A percentile compares a stretch with the other conserved stretches of the same genome.
These are phyloP conservation scores for Apotomis capreana DNA, from an alignment of 2,888 invertebrate species.

Conservation along the genomic window DNA sequence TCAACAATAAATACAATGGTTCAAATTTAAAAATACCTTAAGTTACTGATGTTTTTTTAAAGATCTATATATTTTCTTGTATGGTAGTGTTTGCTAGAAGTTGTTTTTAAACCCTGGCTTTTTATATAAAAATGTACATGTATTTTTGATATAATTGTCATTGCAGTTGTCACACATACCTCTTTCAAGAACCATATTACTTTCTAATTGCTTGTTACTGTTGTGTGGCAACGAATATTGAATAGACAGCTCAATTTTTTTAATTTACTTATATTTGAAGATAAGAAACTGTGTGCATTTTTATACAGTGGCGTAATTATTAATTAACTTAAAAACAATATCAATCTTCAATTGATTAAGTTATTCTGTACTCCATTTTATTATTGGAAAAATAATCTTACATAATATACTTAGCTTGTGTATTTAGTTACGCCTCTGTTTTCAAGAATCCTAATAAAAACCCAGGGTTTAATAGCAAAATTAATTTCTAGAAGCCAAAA, in stretches of 20 bases:
- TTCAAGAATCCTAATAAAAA: constrained; percentile 4
- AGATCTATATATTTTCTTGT: not conserved
- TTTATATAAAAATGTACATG: constrained; percentile 18
- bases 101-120: constrained; percentile 31
- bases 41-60: too few species aligned
- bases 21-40: too few species aligned
- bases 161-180: not conserved
- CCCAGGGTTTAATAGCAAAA: constrained; percentile 33
- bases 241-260: too few species aligned
- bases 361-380: too few species aligned
- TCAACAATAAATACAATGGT: too few species aligned
- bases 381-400: too few species aligned
- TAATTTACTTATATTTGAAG: too few species aligned
- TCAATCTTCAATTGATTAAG: not conserved
- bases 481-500: constrained; percentile 40
- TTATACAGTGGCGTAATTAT: constrained; percentile 18
- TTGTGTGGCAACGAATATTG: too few species aligned
- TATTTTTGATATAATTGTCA: not conserved
- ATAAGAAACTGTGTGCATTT: constrained; percentile 12
- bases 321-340: not conserved
- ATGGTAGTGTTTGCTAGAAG: not conserved
- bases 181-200: not conserved
- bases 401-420: too few species aligned
- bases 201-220: too few species aligned
- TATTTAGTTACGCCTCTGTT: constrained; percentile 3